phyloP scores from a whole-genome alignment of 2,888 invertebrate genomes.

The Abrostola tripartita region DNA sequence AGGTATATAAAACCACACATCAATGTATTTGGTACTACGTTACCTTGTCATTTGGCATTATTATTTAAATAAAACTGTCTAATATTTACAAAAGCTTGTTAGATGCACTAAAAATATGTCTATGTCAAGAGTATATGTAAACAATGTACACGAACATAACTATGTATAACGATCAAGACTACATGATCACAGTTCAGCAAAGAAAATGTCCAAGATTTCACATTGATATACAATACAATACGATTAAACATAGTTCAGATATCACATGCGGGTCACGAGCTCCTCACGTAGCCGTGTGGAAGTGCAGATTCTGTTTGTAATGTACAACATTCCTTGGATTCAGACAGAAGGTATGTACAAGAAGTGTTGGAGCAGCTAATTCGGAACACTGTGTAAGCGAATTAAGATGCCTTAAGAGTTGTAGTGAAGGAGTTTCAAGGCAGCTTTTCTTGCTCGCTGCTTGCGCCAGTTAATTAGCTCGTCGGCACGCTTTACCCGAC shows the following conservation, averaged over 20 bases:
- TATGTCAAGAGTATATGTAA: no score
- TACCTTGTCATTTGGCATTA: no score
- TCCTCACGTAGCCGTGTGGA: slow-evolving; percentile 9
- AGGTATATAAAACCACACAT: no score
- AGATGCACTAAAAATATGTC: no score
- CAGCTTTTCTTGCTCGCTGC: slow-evolving; percentile 57
- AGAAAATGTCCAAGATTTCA: no score
- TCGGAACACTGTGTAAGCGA: slow-evolving; percentile 53
- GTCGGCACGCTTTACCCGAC: slow-evolving; percentile 57
- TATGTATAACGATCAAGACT: no score
- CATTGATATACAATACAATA: slow-evolving; percentile 4
- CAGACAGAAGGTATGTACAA: slow-evolving; percentile 24
- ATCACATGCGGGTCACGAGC: slow-evolving; percentile 40
- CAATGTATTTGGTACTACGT: no score
- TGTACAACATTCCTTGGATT: slow-evolving; percentile 28
- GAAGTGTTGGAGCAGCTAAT: slow-evolving; percentile 46
- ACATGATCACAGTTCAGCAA: no score
- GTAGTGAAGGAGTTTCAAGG: slow-evolving; percentile 62
- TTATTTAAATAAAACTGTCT: no score
- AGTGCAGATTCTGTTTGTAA: slow-evolving; percentile 22
- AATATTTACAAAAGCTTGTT: no score
- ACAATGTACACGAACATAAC: no score
- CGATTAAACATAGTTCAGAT: slow-evolving; percentile 34
- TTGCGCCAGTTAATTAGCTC: slow-evolving; percentile 66
- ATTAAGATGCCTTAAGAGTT: slow-evolving; percentile 63